Percentiles rank a stretch among this genome's conserved stretches.
Conservation (phyloP, 2,888 invertebrate species). For the Chelonus formosanus region DNA sequence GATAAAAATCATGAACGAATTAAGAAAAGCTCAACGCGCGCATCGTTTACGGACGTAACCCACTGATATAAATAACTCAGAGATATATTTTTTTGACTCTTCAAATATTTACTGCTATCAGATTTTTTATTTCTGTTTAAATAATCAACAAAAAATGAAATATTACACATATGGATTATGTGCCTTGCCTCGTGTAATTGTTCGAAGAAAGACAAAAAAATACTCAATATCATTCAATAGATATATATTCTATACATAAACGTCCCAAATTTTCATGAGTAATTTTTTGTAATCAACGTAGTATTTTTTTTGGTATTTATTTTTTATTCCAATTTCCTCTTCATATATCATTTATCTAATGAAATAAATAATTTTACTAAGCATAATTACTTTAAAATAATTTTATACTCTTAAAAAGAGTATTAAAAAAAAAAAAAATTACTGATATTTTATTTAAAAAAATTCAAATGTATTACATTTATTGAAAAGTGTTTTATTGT, state of each 20-base stretch:
- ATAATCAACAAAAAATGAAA: constrained; percentile 6
- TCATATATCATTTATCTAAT: too few species aligned
- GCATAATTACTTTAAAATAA: too few species aligned
- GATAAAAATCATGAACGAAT: too few species aligned
- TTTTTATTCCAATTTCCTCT: too few species aligned
- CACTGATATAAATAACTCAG: constrained; percentile 33
- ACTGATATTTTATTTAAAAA: too few species aligned
- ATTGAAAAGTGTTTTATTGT: too few species aligned
- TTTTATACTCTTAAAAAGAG: too few species aligned
- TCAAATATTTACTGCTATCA: constrained; percentile 11
- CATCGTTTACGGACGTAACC: constrained; percentile 38
- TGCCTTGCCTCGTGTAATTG: constrained; percentile 32
- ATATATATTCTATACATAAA: neutral
- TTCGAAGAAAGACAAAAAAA: constrained; percentile 9
- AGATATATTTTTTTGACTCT: constrained; percentile 21
- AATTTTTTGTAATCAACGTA: neutral
- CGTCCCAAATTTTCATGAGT: neutral
- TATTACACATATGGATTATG: constrained; percentile 24
- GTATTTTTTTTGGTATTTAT: neutral
- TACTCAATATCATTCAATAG: neutral
- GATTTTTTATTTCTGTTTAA: constrained; percentile 5
- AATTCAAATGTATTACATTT: too few species aligned
- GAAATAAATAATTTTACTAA: too few species aligned
- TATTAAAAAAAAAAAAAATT: too few species aligned
- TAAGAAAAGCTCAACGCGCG: constrained; percentile 28